Evolutionary conservation across 2,797 vertebrate genomes (phyloP).

Genomic region (Helostoma temminkii): DNA sequence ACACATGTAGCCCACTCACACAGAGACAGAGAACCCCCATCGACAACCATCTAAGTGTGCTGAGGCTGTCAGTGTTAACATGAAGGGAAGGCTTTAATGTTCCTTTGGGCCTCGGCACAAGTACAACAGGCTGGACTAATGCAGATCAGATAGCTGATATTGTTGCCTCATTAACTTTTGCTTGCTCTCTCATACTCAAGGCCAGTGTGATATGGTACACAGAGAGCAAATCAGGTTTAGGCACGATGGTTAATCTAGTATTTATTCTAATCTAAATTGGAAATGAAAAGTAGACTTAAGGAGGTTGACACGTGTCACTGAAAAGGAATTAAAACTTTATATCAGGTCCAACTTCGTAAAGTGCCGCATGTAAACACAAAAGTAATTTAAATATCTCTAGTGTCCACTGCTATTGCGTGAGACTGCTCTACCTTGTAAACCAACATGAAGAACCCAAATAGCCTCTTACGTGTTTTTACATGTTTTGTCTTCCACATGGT

Average conservation of each 20-base stretch:
- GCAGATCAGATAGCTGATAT: slow-evolving; percentile 33
- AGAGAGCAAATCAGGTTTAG: slow-evolving; percentile 28
- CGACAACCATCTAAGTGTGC: slow-evolving; percentile 46
- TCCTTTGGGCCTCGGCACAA: slow-evolving; percentile 25
- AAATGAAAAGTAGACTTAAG: slow-evolving; percentile 25
- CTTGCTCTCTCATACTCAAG: slow-evolving; percentile 34
- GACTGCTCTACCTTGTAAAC: slow-evolving; percentile 64
- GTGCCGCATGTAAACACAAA: slow-evolving; percentile 35
- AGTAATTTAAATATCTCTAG: slow-evolving; percentile 51
- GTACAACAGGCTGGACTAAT: slow-evolving; percentile 24
- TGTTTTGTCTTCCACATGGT: slow-evolving; percentile 84
- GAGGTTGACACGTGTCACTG: slow-evolving; percentile 1
- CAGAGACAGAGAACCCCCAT: slow-evolving; percentile 32
- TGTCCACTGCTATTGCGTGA: slow-evolving; percentile 73
- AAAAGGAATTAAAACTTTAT: slow-evolving; percentile 12
- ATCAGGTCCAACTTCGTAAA: slow-evolving; percentile 19
- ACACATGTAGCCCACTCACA: slow-evolving; percentile 73
- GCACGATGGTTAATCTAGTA: slow-evolving; percentile 20
- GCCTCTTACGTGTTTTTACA: slow-evolving; percentile 81
- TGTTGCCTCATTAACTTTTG: slow-evolving; percentile 40
- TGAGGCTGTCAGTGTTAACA: slow-evolving; percentile 41
- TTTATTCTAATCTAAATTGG: slow-evolving; percentile 40
- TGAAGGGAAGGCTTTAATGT: slow-evolving; percentile 13
- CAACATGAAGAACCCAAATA: slow-evolving; percentile 76
- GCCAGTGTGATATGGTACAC: slow-evolving; percentile 24